Percentiles rank a stretch among this genome's conserved stretches.
These are phyloP conservation scores for Promerops cafer DNA, from an alignment of 2,113 vertebrate species.

Conservation along the genomic window DNA sequence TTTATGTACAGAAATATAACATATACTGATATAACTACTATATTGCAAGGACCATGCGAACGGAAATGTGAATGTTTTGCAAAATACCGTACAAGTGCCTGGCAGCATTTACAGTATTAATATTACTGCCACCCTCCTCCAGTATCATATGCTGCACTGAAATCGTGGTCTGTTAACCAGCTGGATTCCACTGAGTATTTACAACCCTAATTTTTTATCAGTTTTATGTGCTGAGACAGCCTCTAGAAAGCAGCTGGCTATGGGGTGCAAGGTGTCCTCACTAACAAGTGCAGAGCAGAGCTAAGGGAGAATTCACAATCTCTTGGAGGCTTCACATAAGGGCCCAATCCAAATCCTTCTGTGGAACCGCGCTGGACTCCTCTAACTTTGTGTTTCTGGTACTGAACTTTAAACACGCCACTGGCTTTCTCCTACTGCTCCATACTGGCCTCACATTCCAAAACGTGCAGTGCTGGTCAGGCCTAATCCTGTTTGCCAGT, in stretches of 20 bases:
- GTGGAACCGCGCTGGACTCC: accelerated
- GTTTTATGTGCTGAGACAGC: background rate
- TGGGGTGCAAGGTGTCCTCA: background rate
- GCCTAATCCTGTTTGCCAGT: background rate
- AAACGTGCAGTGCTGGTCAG: background rate
- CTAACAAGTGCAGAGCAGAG: background rate
- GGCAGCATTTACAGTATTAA: background rate
- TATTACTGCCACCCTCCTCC: background rate
- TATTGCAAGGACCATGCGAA: background rate
- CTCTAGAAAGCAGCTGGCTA: background rate
- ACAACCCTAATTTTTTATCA: background rate
- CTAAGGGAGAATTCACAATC: background rate
- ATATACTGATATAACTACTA: background rate
- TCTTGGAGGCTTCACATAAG: background rate
- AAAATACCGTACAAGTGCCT: background rate
- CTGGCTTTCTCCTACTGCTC: background rate
- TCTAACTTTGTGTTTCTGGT: background rate
- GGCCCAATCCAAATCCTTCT: background rate
- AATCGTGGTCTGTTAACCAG: background rate
- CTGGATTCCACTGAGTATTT: background rate
- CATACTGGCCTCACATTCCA: background rate
- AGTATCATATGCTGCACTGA: background rate
- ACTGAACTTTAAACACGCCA: background rate
- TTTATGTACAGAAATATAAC: background rate
- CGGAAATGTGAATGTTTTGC: background rate